Percentiles rank a stretch among this genome's conserved stretches.
Evolutionary conservation across 1,140 invertebrate genomes (phyloP).

Genomic region (Bombus ignitus): DNA sequence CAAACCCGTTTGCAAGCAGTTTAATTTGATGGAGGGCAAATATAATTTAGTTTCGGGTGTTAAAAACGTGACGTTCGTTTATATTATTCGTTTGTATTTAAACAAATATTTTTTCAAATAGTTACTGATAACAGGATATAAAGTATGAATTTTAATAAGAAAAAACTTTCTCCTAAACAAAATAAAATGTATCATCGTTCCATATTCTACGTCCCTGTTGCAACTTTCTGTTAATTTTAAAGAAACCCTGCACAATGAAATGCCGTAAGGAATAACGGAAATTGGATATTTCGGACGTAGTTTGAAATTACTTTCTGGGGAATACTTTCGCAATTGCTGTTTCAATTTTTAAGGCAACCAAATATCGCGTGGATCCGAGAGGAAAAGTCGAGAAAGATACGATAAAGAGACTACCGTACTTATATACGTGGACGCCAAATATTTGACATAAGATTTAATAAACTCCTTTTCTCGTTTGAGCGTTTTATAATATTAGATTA

Average conservation of each 20-base stretch:
- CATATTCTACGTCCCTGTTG: neutral
- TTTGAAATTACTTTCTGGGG: slow-evolving; percentile 2
- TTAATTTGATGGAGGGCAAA: neutral
- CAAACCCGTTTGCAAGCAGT: neutral
- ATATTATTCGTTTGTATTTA: neutral
- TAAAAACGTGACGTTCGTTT: neutral
- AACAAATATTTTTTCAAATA: neutral
- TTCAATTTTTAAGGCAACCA: slow-evolving; percentile 1
- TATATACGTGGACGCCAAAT: neutral
- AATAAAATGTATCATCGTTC: neutral
- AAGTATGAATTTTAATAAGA: neutral
- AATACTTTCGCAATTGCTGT: neutral
- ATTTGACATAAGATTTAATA: neutral
- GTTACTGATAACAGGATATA: neutral
- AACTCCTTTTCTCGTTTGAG: neutral
- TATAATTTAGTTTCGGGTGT: neutral
- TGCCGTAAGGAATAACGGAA: neutral
- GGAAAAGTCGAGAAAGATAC: neutral
- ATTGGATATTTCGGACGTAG: neutral
- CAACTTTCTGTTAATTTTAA: neutral
- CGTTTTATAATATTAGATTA: neutral
- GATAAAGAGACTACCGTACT: neutral
- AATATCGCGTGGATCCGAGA: neutral
- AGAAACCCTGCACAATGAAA: neutral
- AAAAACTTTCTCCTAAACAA: too few species aligned